These are phyloP conservation scores for Numida meleagris DNA, from an alignment of 2,113 vertebrate species.

Conservation along the genomic window DNA sequence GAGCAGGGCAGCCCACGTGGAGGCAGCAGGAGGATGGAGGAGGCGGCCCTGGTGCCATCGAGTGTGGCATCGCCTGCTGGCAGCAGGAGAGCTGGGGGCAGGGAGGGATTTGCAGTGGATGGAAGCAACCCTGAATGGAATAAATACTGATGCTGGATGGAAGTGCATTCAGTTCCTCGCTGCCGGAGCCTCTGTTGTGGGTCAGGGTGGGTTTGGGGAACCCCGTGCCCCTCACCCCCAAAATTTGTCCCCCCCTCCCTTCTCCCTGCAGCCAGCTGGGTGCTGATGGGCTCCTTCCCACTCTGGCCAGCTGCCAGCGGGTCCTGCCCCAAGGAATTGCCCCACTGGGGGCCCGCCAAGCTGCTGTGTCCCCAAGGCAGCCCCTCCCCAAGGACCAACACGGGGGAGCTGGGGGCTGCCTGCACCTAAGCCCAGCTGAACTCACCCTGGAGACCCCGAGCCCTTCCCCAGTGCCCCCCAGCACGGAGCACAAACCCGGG, in stretches of 20 bases:
- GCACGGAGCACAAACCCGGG: neutral
- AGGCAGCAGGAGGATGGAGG: neutral
- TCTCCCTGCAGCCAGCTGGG: neutral
- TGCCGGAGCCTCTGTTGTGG: neutral
- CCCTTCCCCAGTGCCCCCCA: neutral
- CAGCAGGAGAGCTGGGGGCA: neutral
- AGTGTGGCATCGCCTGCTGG: fast-evolving
- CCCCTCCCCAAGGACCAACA: neutral
- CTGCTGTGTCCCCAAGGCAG: neutral
- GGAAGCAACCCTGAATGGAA: neutral
- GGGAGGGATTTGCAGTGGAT: neutral
- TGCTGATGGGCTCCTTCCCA: fast-evolving
- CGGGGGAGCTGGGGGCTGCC: neutral
- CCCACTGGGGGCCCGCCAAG: fast-evolving
- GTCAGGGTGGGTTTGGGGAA: neutral
- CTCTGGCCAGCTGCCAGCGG: fast-evolving
- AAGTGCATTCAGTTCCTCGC: fast-evolving
- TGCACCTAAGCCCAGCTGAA: neutral
- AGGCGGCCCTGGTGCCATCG: fast-evolving
- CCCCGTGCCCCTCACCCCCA: neutral
- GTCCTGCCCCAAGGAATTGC: neutral
- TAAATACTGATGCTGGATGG: neutral
- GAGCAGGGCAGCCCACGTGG: fast-evolving
- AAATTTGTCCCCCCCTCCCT: neutral
- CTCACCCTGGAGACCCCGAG: fast-evolving